Evolutionary conservation across 2,888 invertebrate genomes (phyloP), one percentile per base, ranked within the genome.

Genomic region (Eugnorisma glareosa): DNA sequence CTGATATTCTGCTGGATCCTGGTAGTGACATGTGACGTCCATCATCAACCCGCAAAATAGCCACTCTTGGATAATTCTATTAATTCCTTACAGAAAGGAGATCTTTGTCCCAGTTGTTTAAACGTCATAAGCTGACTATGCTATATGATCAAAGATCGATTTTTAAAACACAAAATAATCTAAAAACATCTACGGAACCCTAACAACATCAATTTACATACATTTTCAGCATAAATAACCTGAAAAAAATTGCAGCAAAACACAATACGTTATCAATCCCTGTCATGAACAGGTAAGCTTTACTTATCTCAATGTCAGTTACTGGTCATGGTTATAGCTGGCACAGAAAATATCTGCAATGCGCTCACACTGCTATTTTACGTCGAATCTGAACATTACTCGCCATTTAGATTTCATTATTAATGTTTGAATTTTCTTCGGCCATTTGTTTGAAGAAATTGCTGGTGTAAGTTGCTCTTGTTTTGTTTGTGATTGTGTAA

Each of bases 291-390:
- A 75, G 72, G 77, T 77, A 45, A 69, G 66, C n/a, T 21, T 72
- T 45, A 61, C 64, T 81, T 48, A 79, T 77, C 69, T 35, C 51
- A 70, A 73, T 31, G 66, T 51, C 77, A 82, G 81, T 63, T 43
- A n/a, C 57, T 76, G 51, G 77, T 67, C 70, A 77, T 66, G 78
- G 67, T 15, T 68, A 37, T 57, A 77, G 67, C 11, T 78, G 83
- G 82, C 78, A 82, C 73, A 40, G 63, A 78, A 82, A 75, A 67
- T 79, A 75, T 83, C 82, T 83, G 82, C 83, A 83, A 64, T 83
- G 82, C 82, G 83, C 83, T 63, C 64, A n/a, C 66, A n/a, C 10
- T 48, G 28, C 21, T 64, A 51, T 45, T 81, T 71, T 40, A 64
- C 59, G 45, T 82, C 78, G 71, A 81, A 82, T 71, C 73, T 78